These are phyloP conservation scores for Agrochola lychnidis DNA, from an alignment of 2,888 invertebrate species.

Conservation along the genomic window DNA sequence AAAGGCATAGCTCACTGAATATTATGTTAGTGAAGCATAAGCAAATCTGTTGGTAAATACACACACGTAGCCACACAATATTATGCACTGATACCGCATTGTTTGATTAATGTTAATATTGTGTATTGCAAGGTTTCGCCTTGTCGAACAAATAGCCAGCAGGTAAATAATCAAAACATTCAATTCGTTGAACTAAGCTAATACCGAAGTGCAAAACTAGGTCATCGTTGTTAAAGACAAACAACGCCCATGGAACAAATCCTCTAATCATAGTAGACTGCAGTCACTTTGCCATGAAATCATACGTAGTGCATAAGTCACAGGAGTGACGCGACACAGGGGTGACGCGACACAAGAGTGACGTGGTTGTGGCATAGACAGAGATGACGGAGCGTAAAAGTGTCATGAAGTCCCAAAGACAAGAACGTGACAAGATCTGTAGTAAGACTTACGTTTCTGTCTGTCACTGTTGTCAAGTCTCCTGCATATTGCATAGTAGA, in stretches of 20 bases:
- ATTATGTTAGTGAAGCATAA: not conserved
- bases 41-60: not conserved
- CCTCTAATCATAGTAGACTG: not conserved
- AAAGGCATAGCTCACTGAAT: not conserved
- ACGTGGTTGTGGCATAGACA: not conserved
- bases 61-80: not conserved
- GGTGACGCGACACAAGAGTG: not conserved
- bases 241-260: constrained; percentile 10
- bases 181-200: constrained; percentile 26
- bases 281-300: not conserved
- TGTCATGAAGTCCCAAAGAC: constrained; percentile 1
- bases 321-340: not conserved
- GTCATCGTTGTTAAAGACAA: constrained; percentile 12
- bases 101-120: constrained; percentile 7
- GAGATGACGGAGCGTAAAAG: not conserved
- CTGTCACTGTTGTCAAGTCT: not conserved
- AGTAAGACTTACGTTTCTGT: not conserved
- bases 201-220: constrained; percentile 5
- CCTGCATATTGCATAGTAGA: not conserved
- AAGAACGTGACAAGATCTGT: not conserved
- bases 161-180: constrained; percentile 23
- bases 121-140: not conserved
- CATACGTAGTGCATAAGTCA: not conserved
- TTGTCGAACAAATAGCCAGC: not conserved
- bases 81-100: not conserved